A percentile compares a stretch with the other conserved stretches of the same genome.
Conservation (phyloP, 1,140 invertebrate species). For the Drosophila sp. region DNA sequence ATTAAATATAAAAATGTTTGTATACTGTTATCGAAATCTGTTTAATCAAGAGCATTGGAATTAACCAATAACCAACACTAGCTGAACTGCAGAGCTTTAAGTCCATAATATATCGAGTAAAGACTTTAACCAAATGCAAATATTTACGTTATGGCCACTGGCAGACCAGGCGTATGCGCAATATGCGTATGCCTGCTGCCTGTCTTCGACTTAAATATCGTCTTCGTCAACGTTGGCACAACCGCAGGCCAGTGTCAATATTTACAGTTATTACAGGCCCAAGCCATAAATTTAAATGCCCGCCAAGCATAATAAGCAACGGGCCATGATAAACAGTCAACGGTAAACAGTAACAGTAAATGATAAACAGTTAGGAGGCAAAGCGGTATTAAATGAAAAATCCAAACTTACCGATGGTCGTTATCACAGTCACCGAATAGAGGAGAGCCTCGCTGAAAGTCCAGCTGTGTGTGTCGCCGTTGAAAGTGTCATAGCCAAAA, state of each 20-base stretch:
- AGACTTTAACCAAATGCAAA: slow-evolving; percentile 68
- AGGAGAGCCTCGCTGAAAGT: slow-evolving; percentile 91
- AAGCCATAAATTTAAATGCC: slow-evolving; percentile 48
- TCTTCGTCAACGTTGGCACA: slow-evolving; percentile 7
- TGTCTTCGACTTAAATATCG: slow-evolving; percentile 26
- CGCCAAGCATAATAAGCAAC: slow-evolving; percentile 57
- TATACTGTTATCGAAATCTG: too few species aligned
- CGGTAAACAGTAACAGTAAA: not conserved
- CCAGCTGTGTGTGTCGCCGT: slow-evolving; percentile 86
- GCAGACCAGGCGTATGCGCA: slow-evolving; percentile 66
- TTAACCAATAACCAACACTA: slow-evolving; percentile 25
- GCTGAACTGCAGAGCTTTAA: slow-evolving; percentile 1
- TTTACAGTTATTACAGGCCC: slow-evolving; percentile 59
- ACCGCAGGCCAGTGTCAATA: slow-evolving; percentile 62
- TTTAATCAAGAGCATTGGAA: too few species aligned
- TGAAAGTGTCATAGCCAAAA: slow-evolving; percentile 63
- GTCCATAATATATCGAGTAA: slow-evolving; percentile 10
- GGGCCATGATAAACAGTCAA: slow-evolving; percentile 37
- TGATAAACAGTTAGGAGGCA: slow-evolving; percentile 40
- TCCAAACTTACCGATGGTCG: slow-evolving; percentile 90
- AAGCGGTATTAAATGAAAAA: slow-evolving; percentile 34
- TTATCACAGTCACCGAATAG: slow-evolving; percentile 93
- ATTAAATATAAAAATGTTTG: not conserved
- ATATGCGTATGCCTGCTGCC: slow-evolving; percentile 41
- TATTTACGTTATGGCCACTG: slow-evolving; percentile 56